Percentiles rank a stretch among this genome's conserved stretches.
These are phyloP conservation scores for Ormyrus pomaceus DNA, from an alignment of 2,888 invertebrate genomes.

Conservation along the genomic window DNA sequence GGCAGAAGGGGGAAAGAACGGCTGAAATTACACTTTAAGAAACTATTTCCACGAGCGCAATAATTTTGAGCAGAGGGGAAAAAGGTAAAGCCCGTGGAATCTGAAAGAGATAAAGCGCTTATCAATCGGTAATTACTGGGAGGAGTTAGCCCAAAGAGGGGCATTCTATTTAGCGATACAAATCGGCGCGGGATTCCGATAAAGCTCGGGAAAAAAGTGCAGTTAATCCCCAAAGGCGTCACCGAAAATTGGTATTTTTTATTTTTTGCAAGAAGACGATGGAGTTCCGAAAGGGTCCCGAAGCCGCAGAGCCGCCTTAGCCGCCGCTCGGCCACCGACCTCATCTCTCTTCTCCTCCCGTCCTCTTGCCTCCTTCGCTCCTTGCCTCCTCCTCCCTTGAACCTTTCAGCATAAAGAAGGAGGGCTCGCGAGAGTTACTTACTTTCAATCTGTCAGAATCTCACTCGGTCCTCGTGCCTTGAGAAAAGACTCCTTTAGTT, in stretches of 20 bases:
- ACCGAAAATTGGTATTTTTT: constrained; percentile 53
- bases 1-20: not conserved
- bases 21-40: constrained; percentile 36
- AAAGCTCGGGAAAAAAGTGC: constrained; percentile 43
- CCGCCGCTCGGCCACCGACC: constrained; percentile 48
- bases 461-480: constrained; percentile 48
- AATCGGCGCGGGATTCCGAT: constrained; percentile 44
- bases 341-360: constrained; percentile 35
- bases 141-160: constrained; percentile 13
- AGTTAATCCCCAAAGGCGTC: constrained; percentile 55
- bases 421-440: constrained; percentile 52
- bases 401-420: constrained; percentile 44
- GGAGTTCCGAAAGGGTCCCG: constrained; percentile 15
- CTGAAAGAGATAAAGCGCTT: constrained; percentile 51
- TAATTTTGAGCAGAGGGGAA: constrained; percentile 27
- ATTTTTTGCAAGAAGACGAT: constrained; percentile 24
- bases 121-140: constrained; percentile 54
- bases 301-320: not conserved
- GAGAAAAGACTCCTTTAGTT: constrained; percentile 44
- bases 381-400: constrained; percentile 14
- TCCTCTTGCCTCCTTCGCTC: constrained; percentile 1
- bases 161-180: constrained; percentile 55
- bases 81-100: constrained; percentile 40
- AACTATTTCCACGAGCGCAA: constrained; percentile 38
- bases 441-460: constrained; percentile 59